Conservation (phyloP, 1,140 invertebrate species). For the Globodera ellingtonae region DNA sequence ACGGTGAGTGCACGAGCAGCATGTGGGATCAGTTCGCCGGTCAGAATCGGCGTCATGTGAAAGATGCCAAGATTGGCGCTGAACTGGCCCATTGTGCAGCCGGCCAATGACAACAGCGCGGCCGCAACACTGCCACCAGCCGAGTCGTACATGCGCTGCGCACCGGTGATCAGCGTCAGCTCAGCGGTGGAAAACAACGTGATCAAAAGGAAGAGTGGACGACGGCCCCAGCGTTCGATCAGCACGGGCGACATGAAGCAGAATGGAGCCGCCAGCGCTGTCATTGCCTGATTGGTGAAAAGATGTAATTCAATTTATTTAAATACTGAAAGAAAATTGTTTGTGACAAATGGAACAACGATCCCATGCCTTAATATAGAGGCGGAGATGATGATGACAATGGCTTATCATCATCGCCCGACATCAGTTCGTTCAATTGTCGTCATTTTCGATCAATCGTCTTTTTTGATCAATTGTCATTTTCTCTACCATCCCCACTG, state of each 20-base stretch:
- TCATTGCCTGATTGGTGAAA: slow-evolving; percentile 9
- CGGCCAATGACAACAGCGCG: slow-evolving; percentile 21
- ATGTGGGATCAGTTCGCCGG: slow-evolving; percentile 32
- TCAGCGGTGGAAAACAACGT: slow-evolving; percentile 19
- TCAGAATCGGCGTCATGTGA: slow-evolving; percentile 33
- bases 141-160: slow-evolving; percentile 11
- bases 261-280: slow-evolving; percentile 25
- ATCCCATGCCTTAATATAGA: too few species aligned
- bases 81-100: slow-evolving; percentile 27
- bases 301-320: not conserved
- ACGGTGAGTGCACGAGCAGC: slow-evolving; percentile 25
- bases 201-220: slow-evolving; percentile 33
- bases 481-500: too few species aligned
- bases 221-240: slow-evolving; percentile 33
- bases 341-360: too few species aligned
- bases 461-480: too few species aligned
- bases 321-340: too few species aligned
- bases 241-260: slow-evolving; percentile 34
- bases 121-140: not conserved
- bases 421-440: too few species aligned
- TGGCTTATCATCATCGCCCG: too few species aligned
- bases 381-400: too few species aligned
- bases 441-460: too few species aligned
- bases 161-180: slow-evolving; percentile 27
- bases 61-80: slow-evolving; percentile 35